Percentiles rank a stretch among this genome's conserved stretches.
Evolutionary conservation across 2,113 vertebrate genomes (phyloP).

Genomic region (Camarhynchus parvulus): DNA sequence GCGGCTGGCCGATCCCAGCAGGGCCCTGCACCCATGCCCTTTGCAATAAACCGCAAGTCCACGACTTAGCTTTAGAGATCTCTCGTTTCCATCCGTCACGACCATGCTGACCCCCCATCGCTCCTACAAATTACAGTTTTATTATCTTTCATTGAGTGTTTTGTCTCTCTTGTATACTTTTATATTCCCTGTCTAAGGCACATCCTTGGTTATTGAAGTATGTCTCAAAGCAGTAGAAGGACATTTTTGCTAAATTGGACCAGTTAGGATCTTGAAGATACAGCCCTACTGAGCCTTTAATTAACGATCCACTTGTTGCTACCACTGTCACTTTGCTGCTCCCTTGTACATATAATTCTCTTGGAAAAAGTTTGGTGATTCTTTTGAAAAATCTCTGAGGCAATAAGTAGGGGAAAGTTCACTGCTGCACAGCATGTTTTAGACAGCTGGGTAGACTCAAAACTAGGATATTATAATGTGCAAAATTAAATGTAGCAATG

Average conservation of each 20-base stretch:
- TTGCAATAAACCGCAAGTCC: too few species aligned
- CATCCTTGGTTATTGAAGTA: rapidly evolving
- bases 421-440: not conserved
- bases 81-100: too few species aligned
- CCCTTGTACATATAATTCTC: not conserved
- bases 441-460: not conserved
- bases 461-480: not conserved
- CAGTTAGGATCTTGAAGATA: not conserved
- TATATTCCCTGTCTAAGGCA: not conserved
- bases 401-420: not conserved
- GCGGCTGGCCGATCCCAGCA: too few species aligned
- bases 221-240: not conserved
- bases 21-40: too few species aligned
- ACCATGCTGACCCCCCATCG: too few species aligned
- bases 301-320: not conserved
- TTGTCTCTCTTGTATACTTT: not conserved
- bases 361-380: not conserved
- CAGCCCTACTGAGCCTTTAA: not conserved
- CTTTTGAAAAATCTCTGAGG: not conserved
- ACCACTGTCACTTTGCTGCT: not conserved
- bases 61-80: too few species aligned
- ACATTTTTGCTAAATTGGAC: not conserved
- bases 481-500: not conserved
- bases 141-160: not conserved
- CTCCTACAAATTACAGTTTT: not conserved